A percentile compares a stretch with the other conserved stretches of the same genome.
phyloP scores from a whole-genome alignment of 2,888 invertebrate genomes.

The Andrena chrysosceles region DNA sequence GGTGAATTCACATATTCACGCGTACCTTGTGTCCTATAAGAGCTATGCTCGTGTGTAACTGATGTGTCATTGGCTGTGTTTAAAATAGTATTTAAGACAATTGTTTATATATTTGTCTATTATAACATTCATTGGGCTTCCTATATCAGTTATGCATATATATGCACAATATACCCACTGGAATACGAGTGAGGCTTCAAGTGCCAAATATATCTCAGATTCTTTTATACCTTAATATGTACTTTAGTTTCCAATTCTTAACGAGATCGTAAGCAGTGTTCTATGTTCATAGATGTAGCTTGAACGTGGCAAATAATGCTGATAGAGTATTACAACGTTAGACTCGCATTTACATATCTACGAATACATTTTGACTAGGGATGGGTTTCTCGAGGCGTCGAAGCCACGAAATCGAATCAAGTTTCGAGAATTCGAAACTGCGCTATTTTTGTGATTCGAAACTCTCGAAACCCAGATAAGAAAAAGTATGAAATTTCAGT shows the following conservation, averaged over 20 bases:
- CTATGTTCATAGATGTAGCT: conserved; percentile 44
- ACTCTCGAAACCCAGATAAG: too few relatives aligned
- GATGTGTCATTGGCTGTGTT: conserved; percentile 72
- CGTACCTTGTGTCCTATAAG: conserved; percentile 42
- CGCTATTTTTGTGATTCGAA: too few relatives aligned
- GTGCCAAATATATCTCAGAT: conserved; percentile 45
- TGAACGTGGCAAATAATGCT: conserved; percentile 40
- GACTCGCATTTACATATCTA: conserved; percentile 55
- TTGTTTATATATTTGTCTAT: conserved; percentile 56
- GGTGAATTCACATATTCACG: conserved; percentile 43
- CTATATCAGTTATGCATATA: conserved; percentile 54
- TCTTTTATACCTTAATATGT: conserved; percentile 40
- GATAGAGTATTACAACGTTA: conserved; percentile 25
- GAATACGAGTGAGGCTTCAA: conserved; percentile 40
- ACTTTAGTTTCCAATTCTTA: conserved; percentile 34
- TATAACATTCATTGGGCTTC: conserved; percentile 63
- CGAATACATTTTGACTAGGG: conserved; percentile 31
- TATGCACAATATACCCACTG: conserved; percentile 36
- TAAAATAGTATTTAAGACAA: conserved; percentile 63
- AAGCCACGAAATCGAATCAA: too few relatives aligned
- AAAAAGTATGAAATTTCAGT: too few relatives aligned
- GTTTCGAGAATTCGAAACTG: too few relatives aligned
- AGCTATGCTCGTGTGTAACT: conserved; percentile 58
- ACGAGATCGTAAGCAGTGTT: conserved; percentile 13
- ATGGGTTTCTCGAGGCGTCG: neutral